A percentile compares a stretch with the other conserved stretches of the same genome.
phyloP scores from a whole-genome alignment of 2,888 invertebrate genomes.

The Ichneumoninae sp. region DNA sequence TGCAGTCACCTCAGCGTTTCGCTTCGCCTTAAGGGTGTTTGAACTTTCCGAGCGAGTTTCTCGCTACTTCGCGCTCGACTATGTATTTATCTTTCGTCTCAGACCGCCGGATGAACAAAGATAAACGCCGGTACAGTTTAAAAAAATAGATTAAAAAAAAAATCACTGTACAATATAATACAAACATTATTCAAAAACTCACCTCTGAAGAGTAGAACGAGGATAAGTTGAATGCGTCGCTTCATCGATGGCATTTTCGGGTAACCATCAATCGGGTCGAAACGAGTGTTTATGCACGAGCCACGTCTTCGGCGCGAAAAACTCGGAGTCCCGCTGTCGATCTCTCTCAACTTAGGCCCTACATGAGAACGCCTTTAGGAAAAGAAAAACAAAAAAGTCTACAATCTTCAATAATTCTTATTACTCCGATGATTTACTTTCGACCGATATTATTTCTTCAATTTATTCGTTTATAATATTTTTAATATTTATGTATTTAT shows the following conservation, averaged over 20 bases:
- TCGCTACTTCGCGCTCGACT: not conserved
- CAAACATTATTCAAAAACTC: constrained; percentile 37
- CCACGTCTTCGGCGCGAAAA: constrained; percentile 9
- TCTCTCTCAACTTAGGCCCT: constrained; percentile 21
- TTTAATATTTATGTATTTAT: not conserved
- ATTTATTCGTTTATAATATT: not conserved
- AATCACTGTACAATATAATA: not conserved
- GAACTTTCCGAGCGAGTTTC: not conserved
- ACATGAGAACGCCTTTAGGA: constrained; percentile 8
- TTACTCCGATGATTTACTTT: not conserved
- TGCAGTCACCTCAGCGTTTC: not conserved
- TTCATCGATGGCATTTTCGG: constrained; percentile 61
- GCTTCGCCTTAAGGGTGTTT: not conserved
- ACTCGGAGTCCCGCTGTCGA: not conserved
- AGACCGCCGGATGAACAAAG: not conserved
- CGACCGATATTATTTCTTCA: too few relatives aligned
- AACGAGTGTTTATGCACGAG: constrained; percentile 11
- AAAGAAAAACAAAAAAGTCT: not conserved
- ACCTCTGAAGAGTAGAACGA: constrained; percentile 65
- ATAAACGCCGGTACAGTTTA: not conserved
- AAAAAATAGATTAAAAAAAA: not conserved
- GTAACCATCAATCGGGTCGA: constrained; percentile 62
- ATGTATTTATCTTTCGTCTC: not conserved
- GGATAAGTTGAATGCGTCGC: constrained; percentile 58
- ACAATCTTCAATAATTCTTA: not conserved